phyloP scores from a whole-genome alignment of 2,113 vertebrate genomes.

The Prolemur simus region DNA sequence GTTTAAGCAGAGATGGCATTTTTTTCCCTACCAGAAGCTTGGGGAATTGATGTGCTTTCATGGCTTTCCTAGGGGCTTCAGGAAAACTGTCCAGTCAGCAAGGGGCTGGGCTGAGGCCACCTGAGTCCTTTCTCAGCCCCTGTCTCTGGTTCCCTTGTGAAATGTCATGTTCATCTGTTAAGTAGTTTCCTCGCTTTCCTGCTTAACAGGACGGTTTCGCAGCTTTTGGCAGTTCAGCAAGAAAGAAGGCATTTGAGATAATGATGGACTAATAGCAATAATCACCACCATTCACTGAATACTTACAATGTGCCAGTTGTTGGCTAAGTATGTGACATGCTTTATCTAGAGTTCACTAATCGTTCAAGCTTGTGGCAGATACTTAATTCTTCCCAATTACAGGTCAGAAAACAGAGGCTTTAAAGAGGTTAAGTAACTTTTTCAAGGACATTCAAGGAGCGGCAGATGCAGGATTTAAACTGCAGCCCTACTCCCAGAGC shows the following conservation, averaged over 20 bases:
- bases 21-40: background rate
- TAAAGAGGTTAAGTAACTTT: background rate
- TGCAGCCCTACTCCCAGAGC: background rate
- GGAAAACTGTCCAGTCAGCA: background rate
- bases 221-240: background rate
- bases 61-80: background rate
- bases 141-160: background rate
- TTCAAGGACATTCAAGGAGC: background rate
- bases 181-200: background rate
- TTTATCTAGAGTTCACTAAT: background rate
- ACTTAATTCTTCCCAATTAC: background rate
- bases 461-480: background rate
- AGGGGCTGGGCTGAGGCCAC: background rate
- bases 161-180: background rate
- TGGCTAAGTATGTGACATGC: background rate
- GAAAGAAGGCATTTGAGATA: background rate
- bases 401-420: background rate
- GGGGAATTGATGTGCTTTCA: background rate
- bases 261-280: background rate
- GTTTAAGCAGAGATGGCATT: background rate
- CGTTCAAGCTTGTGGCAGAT: background rate
- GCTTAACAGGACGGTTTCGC: background rate
- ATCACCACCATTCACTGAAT: background rate
- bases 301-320: background rate
- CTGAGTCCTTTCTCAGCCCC: background rate